Conservation (phyloP, 2,888 invertebrate genomes). For the Caenorhabditis zanzibari region DNA sequence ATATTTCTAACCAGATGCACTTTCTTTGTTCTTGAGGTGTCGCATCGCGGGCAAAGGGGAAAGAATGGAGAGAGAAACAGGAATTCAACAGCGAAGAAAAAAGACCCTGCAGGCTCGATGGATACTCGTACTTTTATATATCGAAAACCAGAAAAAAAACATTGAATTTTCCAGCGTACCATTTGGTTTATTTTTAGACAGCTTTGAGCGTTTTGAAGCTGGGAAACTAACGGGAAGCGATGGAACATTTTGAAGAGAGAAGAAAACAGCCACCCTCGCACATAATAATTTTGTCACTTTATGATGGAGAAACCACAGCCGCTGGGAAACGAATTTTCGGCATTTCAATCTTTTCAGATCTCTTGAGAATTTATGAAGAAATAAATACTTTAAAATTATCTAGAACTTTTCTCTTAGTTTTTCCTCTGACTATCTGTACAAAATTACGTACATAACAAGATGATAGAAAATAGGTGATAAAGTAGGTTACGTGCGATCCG, state of each 20-base stretch:
- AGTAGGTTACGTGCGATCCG: constrained; percentile 51
- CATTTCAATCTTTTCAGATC: constrained; percentile 11
- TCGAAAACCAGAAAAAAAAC: constrained; percentile 21
- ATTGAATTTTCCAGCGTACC: background rate
- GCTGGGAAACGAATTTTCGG: background rate
- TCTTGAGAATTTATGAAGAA: background rate
- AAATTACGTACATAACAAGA: constrained; percentile 8
- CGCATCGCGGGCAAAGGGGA: background rate
- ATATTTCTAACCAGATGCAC: constrained; percentile 34
- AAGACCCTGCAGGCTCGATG: background rate
- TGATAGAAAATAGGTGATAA: constrained; percentile 11
- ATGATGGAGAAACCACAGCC: constrained; percentile 1
- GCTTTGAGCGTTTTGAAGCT: constrained; percentile 17
- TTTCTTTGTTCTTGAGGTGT: constrained; percentile 44
- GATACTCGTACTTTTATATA: constrained; percentile 34
- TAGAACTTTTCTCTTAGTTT: background rate
- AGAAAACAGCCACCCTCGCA: constrained; percentile 38
- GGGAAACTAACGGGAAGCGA: background rate
- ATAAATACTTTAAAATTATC: background rate
- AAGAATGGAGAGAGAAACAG: background rate
- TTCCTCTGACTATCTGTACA: background rate
- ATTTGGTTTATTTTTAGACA: constrained; percentile 28
- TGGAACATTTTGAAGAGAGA: background rate
- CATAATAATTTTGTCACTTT: constrained; percentile 16
- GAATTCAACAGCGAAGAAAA: background rate